Percentiles rank a stretch among this genome's conserved stretches.
Evolutionary conservation across 2,797 vertebrate species (phyloP).

Genomic region (Myotis pilosus): DNA sequence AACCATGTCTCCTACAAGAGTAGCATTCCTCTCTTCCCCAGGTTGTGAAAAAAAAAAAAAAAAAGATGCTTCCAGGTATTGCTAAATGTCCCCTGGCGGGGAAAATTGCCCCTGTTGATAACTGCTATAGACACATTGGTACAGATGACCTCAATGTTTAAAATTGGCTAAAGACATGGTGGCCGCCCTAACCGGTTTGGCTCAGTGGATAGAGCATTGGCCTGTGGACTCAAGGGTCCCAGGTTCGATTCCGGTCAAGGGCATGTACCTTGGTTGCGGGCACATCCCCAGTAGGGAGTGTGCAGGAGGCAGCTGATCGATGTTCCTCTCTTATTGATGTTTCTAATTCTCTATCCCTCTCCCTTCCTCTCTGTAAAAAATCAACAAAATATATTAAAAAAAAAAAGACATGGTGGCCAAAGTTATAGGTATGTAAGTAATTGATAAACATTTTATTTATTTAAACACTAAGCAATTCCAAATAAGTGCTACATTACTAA

Average conservation of each 20-base stretch:
- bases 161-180: background rate
- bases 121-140: background rate
- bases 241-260: too few species aligned
- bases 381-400: too few species aligned
- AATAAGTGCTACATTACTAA: background rate
- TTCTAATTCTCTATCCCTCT: too few species aligned
- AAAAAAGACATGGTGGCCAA: background rate
- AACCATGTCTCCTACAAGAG: background rate
- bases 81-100: background rate
- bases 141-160: background rate
- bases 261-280: too few species aligned
- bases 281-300: too few species aligned
- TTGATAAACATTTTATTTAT: background rate
- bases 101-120: background rate
- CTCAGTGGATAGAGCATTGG: too few species aligned
- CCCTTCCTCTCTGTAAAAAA: too few species aligned
- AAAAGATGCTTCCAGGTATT: background rate
- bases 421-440: background rate
- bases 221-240: too few species aligned
- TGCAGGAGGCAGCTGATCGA: too few species aligned
- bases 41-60: background rate
- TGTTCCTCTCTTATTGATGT: too few species aligned
- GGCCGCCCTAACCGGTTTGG: too few species aligned
- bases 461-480: background rate
- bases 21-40: background rate